Conservation (phyloP, 2,797 vertebrate genomes). For the Xenentodon cancila region DNA sequence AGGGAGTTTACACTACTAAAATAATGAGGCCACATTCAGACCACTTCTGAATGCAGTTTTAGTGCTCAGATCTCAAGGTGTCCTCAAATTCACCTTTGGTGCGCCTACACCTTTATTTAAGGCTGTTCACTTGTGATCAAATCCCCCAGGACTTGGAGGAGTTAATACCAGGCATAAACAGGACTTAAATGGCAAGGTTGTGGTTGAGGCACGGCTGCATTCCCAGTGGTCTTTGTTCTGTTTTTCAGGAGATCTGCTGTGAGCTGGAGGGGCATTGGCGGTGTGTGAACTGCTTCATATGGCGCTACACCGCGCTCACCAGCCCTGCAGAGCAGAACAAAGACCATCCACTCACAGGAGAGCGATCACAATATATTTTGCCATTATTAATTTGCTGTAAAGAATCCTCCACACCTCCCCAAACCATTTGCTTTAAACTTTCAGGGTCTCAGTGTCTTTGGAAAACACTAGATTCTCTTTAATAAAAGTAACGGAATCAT, state of each 20-base stretch:
- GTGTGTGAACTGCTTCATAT: constrained; percentile 5
- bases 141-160: not conserved
- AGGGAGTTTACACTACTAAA: too few relatives aligned
- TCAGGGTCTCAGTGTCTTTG: not conserved
- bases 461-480: not conserved
- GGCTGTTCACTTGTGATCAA: not conserved
- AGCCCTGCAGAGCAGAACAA: not conserved
- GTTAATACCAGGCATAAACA: not conserved
- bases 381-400: not conserved
- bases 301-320: not conserved
- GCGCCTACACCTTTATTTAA: too few relatives aligned
- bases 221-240: constrained; percentile 1
- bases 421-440: too few relatives aligned
- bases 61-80: too few relatives aligned
- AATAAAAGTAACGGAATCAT: not conserved
- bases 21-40: too few relatives aligned
- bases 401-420: not conserved
- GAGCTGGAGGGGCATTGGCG: not conserved
- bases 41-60: too few relatives aligned
- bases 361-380: not conserved
- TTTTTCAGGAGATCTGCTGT: not conserved
- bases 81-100: too few relatives aligned
- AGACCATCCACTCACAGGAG: not conserved
- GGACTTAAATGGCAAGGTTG: constrained; percentile 10
- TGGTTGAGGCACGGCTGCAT: not conserved